These are phyloP conservation scores for Melanotaenia parkinsoni DNA, from an alignment of 2,797 vertebrate genomes.

Conservation along the genomic window DNA sequence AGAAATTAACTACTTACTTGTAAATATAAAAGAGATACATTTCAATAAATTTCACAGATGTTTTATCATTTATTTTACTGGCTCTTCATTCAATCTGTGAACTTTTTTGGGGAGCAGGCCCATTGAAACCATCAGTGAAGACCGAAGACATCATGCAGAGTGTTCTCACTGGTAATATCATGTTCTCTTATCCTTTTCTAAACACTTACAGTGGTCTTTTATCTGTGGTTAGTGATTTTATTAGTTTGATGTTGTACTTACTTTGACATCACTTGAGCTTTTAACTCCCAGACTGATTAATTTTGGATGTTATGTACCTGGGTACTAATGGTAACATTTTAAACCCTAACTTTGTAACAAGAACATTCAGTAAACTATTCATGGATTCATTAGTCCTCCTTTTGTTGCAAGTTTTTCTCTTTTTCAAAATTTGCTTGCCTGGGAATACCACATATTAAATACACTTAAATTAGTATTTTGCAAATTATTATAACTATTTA, in stretches of 20 bases:
- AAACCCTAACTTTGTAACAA: neutral
- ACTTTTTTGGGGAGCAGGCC: slow-evolving; percentile 77
- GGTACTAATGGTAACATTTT: neutral
- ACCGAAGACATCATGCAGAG: slow-evolving; percentile 95
- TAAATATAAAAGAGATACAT: neutral
- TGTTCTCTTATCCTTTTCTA: neutral
- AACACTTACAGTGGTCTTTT: neutral
- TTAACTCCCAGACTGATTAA: neutral
- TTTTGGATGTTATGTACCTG: neutral
- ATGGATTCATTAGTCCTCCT: neutral
- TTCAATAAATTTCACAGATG: neutral
- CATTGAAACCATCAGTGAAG: slow-evolving; percentile 89
- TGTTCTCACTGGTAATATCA: slow-evolving; percentile 90
- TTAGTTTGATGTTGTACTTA: neutral
- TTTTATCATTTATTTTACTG: neutral
- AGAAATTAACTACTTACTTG: neutral
- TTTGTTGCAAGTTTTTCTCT: neutral
- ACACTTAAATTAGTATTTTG: neutral
- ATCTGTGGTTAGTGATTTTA: neutral
- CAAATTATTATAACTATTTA: neutral
- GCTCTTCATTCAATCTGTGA: neutral
- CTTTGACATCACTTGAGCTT: slow-evolving; percentile 3
- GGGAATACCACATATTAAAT: neutral
- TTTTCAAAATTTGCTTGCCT: neutral
- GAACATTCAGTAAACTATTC: neutral